phyloP scores from a whole-genome alignment of 2,888 invertebrate genomes.

The Morpho deidamia region DNA sequence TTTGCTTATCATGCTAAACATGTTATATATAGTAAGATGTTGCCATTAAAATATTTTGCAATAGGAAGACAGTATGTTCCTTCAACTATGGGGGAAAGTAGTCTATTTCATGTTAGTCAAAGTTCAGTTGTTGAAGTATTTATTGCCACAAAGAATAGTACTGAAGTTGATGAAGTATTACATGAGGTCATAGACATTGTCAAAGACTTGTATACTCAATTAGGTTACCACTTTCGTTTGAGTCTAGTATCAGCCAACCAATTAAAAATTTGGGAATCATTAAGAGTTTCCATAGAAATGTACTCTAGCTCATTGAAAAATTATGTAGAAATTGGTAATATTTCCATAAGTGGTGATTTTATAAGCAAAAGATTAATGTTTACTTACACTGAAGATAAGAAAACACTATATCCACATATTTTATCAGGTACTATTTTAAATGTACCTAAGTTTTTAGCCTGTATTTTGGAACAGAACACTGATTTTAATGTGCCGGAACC shows the following conservation, averaged over 20 bases:
- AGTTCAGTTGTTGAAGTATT: constrained; percentile 84
- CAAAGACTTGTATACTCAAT: constrained; percentile 79
- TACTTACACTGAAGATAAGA: constrained; percentile 79
- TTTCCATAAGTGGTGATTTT: constrained; percentile 85
- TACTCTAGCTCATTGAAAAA: constrained; percentile 81
- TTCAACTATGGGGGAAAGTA: constrained; percentile 49
- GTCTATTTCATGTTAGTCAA: constrained; percentile 84
- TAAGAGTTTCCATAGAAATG: constrained; percentile 84
- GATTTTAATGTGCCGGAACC: constrained; percentile 50
- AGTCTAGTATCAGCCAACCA: constrained; percentile 79
- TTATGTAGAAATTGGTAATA: constrained; percentile 85
- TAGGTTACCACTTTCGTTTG: constrained; percentile 83
- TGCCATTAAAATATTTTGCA: constrained; percentile 85
- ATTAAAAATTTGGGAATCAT: constrained; percentile 81
- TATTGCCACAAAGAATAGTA: constrained; percentile 67
- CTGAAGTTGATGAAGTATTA: constrained; percentile 73
- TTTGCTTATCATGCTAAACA: constrained; percentile 86
- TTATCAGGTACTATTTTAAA: constrained; percentile 86
- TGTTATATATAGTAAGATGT: constrained; percentile 74
- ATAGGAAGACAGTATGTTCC: constrained; percentile 84
- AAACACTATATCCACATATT: constrained; percentile 80
- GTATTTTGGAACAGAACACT: constrained; percentile 81
- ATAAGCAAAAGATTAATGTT: constrained; percentile 88
- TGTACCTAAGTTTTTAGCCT: constrained; percentile 85
- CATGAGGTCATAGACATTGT: constrained; percentile 72